These are phyloP conservation scores for Lomographa bimaculata DNA, from an alignment of 2,888 invertebrate genomes.

Conservation along the genomic window DNA sequence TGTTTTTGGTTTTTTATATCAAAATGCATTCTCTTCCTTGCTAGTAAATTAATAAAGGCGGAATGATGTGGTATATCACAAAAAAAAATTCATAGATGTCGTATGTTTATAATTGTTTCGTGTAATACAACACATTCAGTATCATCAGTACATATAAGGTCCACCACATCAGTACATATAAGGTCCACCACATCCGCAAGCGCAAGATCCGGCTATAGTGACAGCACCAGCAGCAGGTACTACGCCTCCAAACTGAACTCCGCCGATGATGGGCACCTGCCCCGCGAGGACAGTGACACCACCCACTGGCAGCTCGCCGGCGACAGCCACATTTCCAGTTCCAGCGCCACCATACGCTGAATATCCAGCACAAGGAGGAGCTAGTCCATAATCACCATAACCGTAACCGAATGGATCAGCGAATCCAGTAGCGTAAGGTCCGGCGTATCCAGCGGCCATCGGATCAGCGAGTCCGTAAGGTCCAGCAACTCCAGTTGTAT, in stretches of 20 bases:
- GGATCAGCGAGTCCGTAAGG: not conserved
- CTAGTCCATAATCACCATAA: conserved; percentile 11
- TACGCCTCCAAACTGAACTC: conserved; percentile 36
- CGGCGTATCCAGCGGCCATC: not conserved
- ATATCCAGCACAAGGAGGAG: conserved; percentile 17
- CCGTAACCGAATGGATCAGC: conserved; percentile 31
- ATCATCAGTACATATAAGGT: too few species aligned
- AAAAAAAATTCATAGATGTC: too few species aligned
- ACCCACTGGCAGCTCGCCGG: conserved; percentile 43
- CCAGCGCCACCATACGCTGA: conserved; percentile 17
- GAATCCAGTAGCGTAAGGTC: not conserved
- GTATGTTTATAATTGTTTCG: too few species aligned
- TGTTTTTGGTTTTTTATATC: too few species aligned
- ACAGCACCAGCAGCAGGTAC: conserved; percentile 38
- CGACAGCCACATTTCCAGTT: conserved; percentile 35
- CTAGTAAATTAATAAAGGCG: too few species aligned
- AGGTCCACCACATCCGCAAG: conserved; percentile 25
- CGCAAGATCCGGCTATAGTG: conserved; percentile 34
- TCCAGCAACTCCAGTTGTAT: not conserved
- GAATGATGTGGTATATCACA: too few species aligned
- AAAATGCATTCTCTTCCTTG: too few species aligned
- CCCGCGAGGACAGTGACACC: conserved; percentile 39
- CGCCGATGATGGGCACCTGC: conserved; percentile 42
- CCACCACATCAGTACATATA: conserved; percentile 1
- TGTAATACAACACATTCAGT: too few species aligned